phyloP scores from a whole-genome alignment of 2,113 vertebrate genomes.

The Sciurus niger region DNA sequence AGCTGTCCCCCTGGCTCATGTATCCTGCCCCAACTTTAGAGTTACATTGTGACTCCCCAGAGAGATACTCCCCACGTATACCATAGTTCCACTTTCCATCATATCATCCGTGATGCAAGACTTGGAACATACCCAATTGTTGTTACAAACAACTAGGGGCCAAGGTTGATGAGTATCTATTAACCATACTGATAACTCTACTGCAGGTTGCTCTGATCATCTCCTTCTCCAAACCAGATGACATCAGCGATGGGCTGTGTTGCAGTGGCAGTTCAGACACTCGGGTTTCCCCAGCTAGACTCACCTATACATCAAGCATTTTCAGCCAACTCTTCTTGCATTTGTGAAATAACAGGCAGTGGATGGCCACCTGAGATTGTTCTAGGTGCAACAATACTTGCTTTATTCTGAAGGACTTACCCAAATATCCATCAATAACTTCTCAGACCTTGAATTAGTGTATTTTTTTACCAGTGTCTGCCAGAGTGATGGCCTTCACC shows the following conservation, averaged over 20 bases:
- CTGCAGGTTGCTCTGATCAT: neutral
- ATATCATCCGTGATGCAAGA: too few species aligned
- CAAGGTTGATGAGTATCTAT: neutral
- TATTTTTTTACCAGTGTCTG: too few species aligned
- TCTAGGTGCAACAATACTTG: neutral
- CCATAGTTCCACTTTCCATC: neutral
- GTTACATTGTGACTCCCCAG: neutral
- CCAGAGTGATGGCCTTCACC: neutral
- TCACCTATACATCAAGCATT: neutral
- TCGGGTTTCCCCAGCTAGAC: neutral
- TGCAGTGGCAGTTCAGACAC: neutral
- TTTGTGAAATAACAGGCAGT: neutral
- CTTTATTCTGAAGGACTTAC: neutral
- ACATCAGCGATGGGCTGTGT: neutral
- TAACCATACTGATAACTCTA: neutral
- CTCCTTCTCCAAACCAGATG: neutral
- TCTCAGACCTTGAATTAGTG: neutral
- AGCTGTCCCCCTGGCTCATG: neutral
- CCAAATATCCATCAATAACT: neutral
- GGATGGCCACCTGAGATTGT: neutral
- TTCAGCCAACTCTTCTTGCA: neutral
- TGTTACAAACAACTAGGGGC: neutral
- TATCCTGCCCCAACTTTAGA: too few species aligned
- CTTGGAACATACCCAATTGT: neutral
- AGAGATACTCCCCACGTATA: neutral